Percentiles rank a stretch among this genome's conserved stretches.
These are phyloP conservation scores for Hylaeus volcanicus DNA, from an alignment of 1,140 invertebrate species.

Conservation along the genomic window DNA sequence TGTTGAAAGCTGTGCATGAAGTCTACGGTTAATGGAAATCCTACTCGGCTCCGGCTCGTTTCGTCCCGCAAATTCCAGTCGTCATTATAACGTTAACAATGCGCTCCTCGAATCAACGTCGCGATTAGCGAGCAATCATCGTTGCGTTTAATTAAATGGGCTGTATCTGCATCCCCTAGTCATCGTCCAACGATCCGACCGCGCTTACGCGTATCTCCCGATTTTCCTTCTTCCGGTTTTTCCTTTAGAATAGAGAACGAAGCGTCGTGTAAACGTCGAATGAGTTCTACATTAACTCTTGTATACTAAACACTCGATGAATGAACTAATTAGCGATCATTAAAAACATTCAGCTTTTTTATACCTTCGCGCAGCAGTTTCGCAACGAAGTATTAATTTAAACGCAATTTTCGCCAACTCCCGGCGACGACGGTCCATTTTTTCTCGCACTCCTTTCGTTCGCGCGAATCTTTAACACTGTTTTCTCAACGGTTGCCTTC, in stretches of 20 bases:
- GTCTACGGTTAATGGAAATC: conserved; percentile 40
- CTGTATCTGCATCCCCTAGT: conserved; percentile 10
- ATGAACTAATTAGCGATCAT: no score
- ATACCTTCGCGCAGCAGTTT: no score
- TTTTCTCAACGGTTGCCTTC: background rate
- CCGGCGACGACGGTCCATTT: no score
- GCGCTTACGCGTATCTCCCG: background rate
- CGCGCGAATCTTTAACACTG: background rate
- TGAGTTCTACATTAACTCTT: no score
- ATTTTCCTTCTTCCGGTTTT: conserved; percentile 10
- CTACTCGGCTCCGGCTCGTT: background rate
- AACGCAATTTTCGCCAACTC: no score
- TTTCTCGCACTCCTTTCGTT: no score
- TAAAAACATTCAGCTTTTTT: no score
- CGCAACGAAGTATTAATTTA: no score
- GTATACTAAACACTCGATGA: no score
- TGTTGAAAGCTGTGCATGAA: conserved; percentile 2
- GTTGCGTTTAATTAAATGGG: conserved; percentile 48
- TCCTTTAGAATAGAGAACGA: background rate
- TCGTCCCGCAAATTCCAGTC: conserved; percentile 25
- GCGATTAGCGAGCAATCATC: conserved; percentile 46
- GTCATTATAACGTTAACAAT: conserved; percentile 43
- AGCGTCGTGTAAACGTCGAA: background rate
- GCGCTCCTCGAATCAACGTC: conserved; percentile 35
- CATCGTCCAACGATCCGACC: background rate